Conservation (phyloP, 2,113 vertebrate genomes). For the Tringa solitaria region DNA sequence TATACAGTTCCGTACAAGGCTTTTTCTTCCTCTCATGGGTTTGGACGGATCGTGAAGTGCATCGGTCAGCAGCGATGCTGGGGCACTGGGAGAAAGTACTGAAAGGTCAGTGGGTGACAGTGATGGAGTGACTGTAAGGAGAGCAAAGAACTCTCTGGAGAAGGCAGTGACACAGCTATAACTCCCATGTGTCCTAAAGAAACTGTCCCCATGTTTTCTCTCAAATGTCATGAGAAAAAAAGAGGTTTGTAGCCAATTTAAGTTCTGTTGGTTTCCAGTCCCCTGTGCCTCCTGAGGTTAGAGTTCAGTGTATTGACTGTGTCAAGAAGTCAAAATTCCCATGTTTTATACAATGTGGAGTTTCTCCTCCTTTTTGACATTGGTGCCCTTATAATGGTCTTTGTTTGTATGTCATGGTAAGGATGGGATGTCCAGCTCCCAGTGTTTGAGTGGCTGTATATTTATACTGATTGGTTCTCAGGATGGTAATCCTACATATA, state of each 20-base stretch:
- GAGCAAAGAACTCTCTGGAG: neutral
- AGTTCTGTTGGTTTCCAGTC: conserved; percentile 49
- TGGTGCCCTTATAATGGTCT: neutral
- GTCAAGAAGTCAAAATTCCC: conserved; percentile 62
- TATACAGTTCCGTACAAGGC: neutral
- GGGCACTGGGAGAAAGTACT: conserved; percentile 33
- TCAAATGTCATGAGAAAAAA: conserved; percentile 62
- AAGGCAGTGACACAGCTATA: conserved; percentile 23
- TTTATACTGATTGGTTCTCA: neutral
- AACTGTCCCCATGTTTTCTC: conserved; percentile 19
- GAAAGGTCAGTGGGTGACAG: conserved; percentile 31
- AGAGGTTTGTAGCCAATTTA: conserved; percentile 6
- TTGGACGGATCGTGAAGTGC: neutral
- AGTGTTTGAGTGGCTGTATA: neutral
- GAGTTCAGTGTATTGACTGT: conserved; percentile 36
- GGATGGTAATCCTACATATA: neutral
- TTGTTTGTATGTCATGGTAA: neutral
- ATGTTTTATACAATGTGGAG: conserved; percentile 33
- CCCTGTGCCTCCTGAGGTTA: conserved; percentile 43
- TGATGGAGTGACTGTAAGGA: conserved; percentile 41
- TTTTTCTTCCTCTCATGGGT: neutral
- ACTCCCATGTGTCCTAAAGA: neutral
- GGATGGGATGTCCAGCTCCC: neutral
- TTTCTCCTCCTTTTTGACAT: conserved; percentile 12
- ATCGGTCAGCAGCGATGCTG: neutral